Conservation (phyloP, 2,888 invertebrate genomes). For the Panzeria rudis region DNA sequence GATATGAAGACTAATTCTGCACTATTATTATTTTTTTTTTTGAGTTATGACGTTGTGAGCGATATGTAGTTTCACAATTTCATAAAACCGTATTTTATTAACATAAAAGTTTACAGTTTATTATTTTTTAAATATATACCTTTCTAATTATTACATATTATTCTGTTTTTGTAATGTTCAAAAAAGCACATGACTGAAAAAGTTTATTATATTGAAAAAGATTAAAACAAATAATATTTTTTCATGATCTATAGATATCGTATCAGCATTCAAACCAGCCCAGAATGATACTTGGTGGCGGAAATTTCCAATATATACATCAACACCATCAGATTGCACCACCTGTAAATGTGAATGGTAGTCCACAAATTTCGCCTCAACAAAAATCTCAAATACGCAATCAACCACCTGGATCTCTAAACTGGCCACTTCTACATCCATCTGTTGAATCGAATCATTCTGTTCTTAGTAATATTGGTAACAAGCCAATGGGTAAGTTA, state of each 20-base stretch:
- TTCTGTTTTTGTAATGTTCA: too few species aligned
- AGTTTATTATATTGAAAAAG: not conserved
- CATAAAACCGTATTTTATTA: too few species aligned
- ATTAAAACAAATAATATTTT: constrained; percentile 61
- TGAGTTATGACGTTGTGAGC: too few species aligned
- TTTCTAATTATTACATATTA: too few species aligned
- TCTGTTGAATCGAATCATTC: constrained; percentile 35
- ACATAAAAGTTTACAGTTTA: too few species aligned
- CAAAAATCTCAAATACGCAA: constrained; percentile 70
- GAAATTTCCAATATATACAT: constrained; percentile 73
- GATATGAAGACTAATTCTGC: too few species aligned
- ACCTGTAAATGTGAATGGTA: constrained; percentile 70
- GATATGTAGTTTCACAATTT: too few species aligned
- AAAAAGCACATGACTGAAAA: too few species aligned
- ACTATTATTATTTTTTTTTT: too few species aligned
- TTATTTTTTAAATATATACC: too few species aligned
- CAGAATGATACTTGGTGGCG: constrained; percentile 82
- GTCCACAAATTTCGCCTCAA: constrained; percentile 75
- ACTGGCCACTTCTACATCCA: constrained; percentile 63
- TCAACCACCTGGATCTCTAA: constrained; percentile 69
- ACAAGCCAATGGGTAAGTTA: constrained; percentile 77
- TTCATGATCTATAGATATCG: constrained; percentile 37
- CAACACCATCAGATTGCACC: constrained; percentile 74
- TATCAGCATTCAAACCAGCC: constrained; percentile 71
- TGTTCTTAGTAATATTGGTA: constrained; percentile 32